phyloP scores from a whole-genome alignment of 2,113 vertebrate genomes.

The Capreolus pygargus region DNA sequence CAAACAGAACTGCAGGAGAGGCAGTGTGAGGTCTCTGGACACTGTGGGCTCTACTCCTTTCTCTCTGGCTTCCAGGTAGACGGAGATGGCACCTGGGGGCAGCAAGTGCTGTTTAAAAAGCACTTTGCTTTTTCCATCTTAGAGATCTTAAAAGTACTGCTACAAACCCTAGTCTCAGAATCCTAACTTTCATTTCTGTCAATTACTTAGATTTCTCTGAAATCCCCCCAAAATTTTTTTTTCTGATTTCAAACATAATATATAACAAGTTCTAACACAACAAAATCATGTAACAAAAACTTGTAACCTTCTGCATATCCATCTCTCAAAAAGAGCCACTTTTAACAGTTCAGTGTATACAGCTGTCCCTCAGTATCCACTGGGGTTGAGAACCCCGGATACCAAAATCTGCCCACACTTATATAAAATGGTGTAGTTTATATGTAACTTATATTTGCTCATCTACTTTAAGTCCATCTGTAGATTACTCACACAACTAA shows the following conservation, averaged over 20 bases:
- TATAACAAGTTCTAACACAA: background rate
- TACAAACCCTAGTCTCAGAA: slow-evolving; percentile 12
- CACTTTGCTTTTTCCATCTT: background rate
- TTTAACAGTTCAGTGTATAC: background rate
- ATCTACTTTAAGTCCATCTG: background rate
- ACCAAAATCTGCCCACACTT: background rate
- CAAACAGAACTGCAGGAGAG: background rate
- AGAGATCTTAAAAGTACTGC: background rate
- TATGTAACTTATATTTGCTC: background rate
- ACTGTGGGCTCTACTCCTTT: too few species aligned
- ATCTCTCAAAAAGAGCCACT: background rate
- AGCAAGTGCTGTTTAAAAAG: background rate
- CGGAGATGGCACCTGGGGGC: background rate
- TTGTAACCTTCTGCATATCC: background rate
- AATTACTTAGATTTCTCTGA: slow-evolving; percentile 23
- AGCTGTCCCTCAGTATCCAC: background rate
- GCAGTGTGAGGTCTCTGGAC: accelerated
- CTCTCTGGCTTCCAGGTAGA: background rate
- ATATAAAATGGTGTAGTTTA: background rate
- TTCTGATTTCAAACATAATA: background rate
- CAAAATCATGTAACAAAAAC: background rate
- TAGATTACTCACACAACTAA: background rate
- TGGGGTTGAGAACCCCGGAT: background rate
- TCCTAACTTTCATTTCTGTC: background rate
- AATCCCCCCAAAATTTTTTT: background rate